These are phyloP conservation scores for Pristionchus japonicus DNA, from an alignment of 2,888 invertebrate genomes.

Conservation along the genomic window DNA sequence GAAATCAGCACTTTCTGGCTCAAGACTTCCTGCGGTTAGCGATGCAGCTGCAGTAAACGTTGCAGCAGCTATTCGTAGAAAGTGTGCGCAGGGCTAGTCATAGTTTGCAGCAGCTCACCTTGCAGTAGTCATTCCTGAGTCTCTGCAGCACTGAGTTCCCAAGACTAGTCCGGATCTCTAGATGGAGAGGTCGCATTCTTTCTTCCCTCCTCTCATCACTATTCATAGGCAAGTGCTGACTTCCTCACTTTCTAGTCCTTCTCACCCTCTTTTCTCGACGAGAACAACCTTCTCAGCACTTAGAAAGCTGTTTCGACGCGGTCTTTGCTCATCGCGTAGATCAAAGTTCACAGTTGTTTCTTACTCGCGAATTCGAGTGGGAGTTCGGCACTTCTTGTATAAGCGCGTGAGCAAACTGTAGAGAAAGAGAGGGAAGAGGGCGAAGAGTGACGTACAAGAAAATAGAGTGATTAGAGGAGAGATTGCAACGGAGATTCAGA, in stretches of 20 bases:
- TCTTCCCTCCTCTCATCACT: neutral
- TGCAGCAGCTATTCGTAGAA: too few relatives aligned
- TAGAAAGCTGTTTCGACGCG: neutral
- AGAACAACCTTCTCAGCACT: neutral
- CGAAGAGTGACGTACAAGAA: slow-evolving; percentile 30
- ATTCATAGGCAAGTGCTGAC: slow-evolving; percentile 18
- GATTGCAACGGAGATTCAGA: neutral
- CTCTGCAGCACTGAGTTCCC: neutral
- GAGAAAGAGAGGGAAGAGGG: neutral
- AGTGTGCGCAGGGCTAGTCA: too few relatives aligned
- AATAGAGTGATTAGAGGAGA: slow-evolving; percentile 3
- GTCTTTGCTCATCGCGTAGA: neutral
- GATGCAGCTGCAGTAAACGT: neutral
- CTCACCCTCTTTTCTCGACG: neutral
- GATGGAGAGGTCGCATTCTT: neutral
- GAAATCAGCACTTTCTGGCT: neutral
- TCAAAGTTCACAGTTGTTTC: neutral
- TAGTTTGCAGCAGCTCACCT: neutral
- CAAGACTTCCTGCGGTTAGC: neutral
- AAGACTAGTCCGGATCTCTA: neutral
- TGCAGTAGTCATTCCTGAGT: neutral
- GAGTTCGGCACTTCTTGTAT: neutral
- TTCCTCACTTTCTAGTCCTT: neutral
- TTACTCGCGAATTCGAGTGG: neutral
- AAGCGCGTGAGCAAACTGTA: neutral